A percentile compares a stretch with the other conserved stretches of the same genome.
phyloP scores from a whole-genome alignment of 2,113 vertebrate species.

The Dasypus novemcinctus region DNA sequence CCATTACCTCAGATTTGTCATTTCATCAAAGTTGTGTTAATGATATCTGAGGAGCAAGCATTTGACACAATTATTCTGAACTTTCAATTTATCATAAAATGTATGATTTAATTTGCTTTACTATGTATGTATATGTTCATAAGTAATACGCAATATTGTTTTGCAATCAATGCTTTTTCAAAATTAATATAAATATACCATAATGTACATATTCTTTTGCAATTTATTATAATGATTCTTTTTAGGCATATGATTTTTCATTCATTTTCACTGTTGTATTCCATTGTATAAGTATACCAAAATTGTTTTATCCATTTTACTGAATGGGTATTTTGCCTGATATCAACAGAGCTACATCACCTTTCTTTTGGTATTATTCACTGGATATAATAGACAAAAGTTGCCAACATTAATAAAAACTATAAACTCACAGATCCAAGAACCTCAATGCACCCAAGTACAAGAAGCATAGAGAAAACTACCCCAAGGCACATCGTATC shows the following conservation, averaged over 20 bases:
- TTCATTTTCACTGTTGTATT: constrained; percentile 38
- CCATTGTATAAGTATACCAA: background rate
- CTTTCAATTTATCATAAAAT: background rate
- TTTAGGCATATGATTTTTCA: constrained; percentile 22
- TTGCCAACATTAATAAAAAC: background rate
- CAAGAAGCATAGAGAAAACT: background rate
- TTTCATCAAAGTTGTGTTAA: background rate
- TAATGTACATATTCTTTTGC: background rate
- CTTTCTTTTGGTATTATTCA: background rate
- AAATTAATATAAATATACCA: background rate
- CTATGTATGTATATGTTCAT: background rate
- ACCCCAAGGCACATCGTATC: background rate
- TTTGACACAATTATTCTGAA: background rate
- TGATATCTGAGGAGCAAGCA: background rate
- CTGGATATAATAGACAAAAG: background rate
- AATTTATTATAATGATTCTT: constrained; percentile 2
- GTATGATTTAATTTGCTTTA: constrained; percentile 2
- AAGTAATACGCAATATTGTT: background rate
- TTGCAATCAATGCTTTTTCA: constrained; percentile 4
- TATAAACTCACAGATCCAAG: background rate
- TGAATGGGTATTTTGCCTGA: constrained; percentile 6
- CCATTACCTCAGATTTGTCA: background rate
- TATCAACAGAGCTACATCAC: background rate
- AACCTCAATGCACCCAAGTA: background rate
- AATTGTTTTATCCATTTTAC: background rate